Evolutionary conservation across 2,113 vertebrate species (phyloP).

Genomic region (Castor canadensis): DNA sequence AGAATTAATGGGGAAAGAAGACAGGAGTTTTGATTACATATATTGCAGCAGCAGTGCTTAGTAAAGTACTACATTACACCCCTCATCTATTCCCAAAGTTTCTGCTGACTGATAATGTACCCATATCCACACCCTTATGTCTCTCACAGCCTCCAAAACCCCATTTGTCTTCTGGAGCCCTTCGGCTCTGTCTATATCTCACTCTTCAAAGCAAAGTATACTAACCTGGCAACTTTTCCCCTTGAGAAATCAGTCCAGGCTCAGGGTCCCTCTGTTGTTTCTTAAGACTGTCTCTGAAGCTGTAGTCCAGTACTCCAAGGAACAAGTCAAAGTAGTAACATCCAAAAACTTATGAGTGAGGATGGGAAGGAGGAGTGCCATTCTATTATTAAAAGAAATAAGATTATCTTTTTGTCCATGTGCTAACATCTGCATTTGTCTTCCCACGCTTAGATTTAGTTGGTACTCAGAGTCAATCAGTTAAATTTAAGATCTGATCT

Average conservation of each 20-base stretch:
- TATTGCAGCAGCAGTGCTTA: neutral
- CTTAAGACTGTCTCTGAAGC: neutral
- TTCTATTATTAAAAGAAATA: neutral
- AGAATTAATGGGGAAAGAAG: neutral
- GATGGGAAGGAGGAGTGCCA: neutral
- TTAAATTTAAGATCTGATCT: conserved; percentile 6
- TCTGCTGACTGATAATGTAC: neutral
- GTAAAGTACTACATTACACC: neutral
- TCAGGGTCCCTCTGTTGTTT: neutral
- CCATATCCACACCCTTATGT: neutral
- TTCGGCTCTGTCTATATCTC: neutral
- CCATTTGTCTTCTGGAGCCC: neutral
- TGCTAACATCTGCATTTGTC: neutral
- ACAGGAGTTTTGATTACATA: neutral
- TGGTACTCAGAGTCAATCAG: neutral
- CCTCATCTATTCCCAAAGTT: neutral
- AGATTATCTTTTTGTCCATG: conserved; percentile 1
- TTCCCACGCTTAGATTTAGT: neutral
- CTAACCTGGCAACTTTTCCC: neutral
- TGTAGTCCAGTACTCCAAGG: neutral
- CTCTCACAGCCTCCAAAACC: neutral
- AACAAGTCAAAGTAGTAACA: conserved; percentile 34
- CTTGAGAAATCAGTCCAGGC: neutral
- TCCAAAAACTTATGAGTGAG: neutral
- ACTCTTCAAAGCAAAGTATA: neutral